phyloP scores from a whole-genome alignment of 1,140 invertebrate species.

The Scaptomyza hsui region DNA sequence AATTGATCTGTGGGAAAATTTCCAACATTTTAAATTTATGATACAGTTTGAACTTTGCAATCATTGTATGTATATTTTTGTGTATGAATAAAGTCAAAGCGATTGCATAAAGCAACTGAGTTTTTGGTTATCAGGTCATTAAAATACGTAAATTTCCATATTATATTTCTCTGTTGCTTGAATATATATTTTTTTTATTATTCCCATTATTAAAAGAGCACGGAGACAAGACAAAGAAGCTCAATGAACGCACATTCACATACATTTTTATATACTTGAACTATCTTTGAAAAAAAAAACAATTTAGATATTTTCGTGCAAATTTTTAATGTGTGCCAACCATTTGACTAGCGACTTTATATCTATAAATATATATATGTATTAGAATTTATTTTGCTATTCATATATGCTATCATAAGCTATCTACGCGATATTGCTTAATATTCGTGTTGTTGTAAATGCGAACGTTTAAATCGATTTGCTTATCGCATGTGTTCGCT shows the following conservation, averaged over 20 bases:
- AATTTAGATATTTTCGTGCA: not conserved
- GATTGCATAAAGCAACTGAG: constrained; percentile 23
- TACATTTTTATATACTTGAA: constrained; percentile 4
- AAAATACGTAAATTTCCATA: constrained; percentile 15
- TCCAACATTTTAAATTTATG: not conserved
- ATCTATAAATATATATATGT: not conserved
- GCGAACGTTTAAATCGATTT: not conserved
- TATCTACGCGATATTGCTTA: not conserved
- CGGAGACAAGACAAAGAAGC: not conserved
- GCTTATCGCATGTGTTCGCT: not conserved
- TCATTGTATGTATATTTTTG: constrained; percentile 4
- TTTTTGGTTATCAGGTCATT: not conserved
- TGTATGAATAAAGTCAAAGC: constrained; percentile 28
- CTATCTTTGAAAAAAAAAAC: not conserved
- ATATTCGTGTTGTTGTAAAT: not conserved
- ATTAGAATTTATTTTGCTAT: not conserved
- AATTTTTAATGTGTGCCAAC: constrained; percentile 5
- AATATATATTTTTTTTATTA: constrained; percentile 17
- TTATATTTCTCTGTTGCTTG: constrained; percentile 6
- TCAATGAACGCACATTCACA: constrained; percentile 32
- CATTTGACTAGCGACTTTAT: no score
- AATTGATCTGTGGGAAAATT: not conserved
- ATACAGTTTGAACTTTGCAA: no score
- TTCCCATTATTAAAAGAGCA: constrained; percentile 19
- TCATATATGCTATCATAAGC: not conserved